Conservation (phyloP, 2,888 invertebrate species). For the Zootermopsis nevadensis region DNA sequence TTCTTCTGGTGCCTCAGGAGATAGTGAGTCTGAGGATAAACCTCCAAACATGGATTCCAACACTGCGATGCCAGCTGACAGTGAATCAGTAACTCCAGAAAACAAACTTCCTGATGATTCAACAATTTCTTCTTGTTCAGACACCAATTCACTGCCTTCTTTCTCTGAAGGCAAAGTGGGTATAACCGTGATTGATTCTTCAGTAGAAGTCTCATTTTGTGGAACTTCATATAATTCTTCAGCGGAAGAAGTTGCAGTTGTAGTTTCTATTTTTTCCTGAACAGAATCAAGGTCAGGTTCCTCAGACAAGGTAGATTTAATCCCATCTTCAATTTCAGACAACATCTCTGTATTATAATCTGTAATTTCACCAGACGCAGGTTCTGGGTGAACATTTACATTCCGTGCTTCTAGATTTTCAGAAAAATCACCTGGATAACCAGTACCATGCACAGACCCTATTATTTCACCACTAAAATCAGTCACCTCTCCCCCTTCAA, state of each 20-base stretch:
- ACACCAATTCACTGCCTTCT: neutral
- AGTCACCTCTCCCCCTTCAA: neutral
- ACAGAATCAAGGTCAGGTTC: neutral
- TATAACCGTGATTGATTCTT: neutral
- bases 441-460: neutral
- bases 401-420: neutral
- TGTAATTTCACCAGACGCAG: too few relatives aligned
- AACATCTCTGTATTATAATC: too few relatives aligned
- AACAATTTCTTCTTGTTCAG: neutral
- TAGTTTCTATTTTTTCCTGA: neutral
- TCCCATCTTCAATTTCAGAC: neutral
- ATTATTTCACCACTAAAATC: neutral
- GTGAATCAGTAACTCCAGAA: slow-evolving; percentile 20
- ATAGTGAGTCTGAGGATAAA: neutral
- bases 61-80: slow-evolving; percentile 19
- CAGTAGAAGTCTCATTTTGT: neutral
- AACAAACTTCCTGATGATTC: slow-evolving; percentile 11
- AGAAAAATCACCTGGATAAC: neutral
- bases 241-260: neutral
- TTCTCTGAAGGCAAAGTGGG: neutral
- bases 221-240: neutral
- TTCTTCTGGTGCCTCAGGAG: neutral
- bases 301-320: neutral
- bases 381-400: neutral
- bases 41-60: slow-evolving; percentile 13